Conservation (phyloP, 2,113 vertebrate species). For the Ancistrus triradiatus region DNA sequence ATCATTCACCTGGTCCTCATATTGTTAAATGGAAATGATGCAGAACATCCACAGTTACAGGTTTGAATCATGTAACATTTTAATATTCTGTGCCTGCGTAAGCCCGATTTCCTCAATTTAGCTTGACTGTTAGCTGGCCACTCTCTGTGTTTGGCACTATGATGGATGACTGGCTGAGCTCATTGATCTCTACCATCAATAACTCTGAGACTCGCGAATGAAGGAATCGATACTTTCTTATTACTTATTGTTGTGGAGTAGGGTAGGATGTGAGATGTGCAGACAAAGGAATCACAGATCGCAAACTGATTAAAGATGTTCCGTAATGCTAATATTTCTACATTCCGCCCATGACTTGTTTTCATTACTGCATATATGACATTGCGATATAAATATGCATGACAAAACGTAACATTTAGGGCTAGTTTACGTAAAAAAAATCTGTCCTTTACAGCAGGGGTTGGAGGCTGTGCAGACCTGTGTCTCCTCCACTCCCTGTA, state of each 20-base stretch:
- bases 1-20: constrained; percentile 10
- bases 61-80: not conserved
- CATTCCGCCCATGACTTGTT: too few relatives aligned
- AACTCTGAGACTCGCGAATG: constrained; percentile 3
- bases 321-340: too few relatives aligned
- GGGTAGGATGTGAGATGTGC: not conserved
- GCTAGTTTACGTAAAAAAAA: too few relatives aligned
- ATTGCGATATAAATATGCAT: too few relatives aligned
- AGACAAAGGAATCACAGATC: not conserved
- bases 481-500: too few relatives aligned
- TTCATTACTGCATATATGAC: too few relatives aligned
- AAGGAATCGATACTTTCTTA: constrained; percentile 36
- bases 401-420: too few relatives aligned
- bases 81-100: not conserved
- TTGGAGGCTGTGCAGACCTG: too few relatives aligned
- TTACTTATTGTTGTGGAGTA: constrained; percentile 6
- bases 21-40: not conserved
- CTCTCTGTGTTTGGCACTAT: constrained; percentile 16
- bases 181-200: constrained; percentile 18
- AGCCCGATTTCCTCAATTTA: too few relatives aligned
- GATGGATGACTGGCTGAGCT: constrained; percentile 21
- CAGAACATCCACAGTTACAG: not conserved
- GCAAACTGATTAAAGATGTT: too few relatives aligned
- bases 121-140: not conserved
- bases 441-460: too few relatives aligned